Evolutionary conservation across 2,797 vertebrate genomes (phyloP).

Genomic region (Chelonia mydas): DNA sequence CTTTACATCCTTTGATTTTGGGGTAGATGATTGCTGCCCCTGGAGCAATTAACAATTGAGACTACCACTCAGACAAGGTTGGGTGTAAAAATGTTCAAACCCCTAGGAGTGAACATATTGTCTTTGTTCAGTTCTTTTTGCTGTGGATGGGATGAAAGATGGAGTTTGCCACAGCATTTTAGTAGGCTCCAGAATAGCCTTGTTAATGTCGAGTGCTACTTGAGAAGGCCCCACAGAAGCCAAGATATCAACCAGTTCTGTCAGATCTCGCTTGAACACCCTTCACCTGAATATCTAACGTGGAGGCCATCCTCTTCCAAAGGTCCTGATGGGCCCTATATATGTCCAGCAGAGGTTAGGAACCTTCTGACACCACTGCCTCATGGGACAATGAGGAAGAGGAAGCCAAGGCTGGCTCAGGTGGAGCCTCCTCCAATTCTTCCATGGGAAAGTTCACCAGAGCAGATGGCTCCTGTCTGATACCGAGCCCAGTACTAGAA

Average conservation of each 20-base stretch:
- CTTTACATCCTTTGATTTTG: not conserved
- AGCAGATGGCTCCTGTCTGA: not conserved
- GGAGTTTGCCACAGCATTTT: not conserved
- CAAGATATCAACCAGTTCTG: not conserved
- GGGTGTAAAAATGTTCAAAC: not conserved
- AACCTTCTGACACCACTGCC: not conserved
- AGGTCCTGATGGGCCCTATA: not conserved
- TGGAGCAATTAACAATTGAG: not conserved
- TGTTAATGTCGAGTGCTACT: not conserved
- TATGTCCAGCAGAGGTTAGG: not conserved
- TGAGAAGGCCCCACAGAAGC: not conserved
- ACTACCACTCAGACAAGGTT: too few species aligned
- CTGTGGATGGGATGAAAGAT: not conserved
- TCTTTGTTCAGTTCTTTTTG: not conserved
- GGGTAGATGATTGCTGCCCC: not conserved
- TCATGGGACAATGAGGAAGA: not conserved
- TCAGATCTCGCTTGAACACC: not conserved
- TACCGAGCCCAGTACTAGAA: not conserved
- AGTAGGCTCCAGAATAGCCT: not conserved
- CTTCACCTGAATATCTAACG: not conserved
- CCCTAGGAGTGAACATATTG: not conserved
- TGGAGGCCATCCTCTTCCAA: not conserved
- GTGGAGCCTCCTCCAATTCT: not conserved
- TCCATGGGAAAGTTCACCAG: not conserved
- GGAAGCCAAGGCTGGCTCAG: not conserved